These are phyloP conservation scores for Paradoxurus hermaphroditus DNA, from an alignment of 2,113 vertebrate species.

Conservation along the genomic window DNA sequence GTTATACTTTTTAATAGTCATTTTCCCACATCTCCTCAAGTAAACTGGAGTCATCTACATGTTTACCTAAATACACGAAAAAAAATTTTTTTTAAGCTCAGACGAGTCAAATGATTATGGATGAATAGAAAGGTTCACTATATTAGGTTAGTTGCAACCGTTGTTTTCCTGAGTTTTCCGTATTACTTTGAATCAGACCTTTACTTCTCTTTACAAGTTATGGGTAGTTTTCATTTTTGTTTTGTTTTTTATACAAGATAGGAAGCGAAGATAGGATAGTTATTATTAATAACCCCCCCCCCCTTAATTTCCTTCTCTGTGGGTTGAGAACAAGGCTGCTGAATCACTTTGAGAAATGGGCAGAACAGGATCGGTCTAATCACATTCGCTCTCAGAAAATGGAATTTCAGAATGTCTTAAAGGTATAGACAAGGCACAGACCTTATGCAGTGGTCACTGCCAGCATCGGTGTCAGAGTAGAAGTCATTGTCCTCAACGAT, in stretches of 20 bases:
- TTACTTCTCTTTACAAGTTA: background rate
- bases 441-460: background rate
- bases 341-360: background rate
- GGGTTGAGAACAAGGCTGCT: background rate
- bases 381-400: background rate
- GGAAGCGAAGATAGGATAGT: background rate
- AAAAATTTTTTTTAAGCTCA: background rate
- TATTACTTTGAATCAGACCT: background rate
- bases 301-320: background rate
- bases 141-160: background rate
- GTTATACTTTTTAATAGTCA: background rate
- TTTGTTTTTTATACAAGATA: background rate
- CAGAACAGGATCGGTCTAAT: background rate
- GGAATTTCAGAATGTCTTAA: background rate
- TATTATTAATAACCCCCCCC: background rate
- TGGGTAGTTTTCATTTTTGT: background rate
- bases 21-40: background rate
- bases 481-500: background rate
- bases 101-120: background rate
- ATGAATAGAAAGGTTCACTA: background rate
- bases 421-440: background rate
- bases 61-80: background rate
- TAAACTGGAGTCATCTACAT: background rate
- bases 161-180: slow-evolving; percentile 9
- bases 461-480: background rate